Evolutionary conservation across 2,888 invertebrate genomes (phyloP).

Genomic region (Corythucha ciliata): DNA sequence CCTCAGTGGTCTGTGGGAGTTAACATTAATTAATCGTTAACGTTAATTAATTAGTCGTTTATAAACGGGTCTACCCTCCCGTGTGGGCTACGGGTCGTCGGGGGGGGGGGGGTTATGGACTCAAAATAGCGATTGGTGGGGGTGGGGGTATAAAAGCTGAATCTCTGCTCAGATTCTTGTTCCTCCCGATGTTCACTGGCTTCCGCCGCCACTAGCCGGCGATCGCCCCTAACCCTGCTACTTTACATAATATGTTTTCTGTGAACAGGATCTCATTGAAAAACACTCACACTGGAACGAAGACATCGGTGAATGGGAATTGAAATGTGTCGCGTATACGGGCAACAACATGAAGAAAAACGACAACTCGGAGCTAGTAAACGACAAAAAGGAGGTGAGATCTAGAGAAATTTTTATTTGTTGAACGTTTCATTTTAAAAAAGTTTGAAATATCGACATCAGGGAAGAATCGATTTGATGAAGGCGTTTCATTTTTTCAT

Average conservation of each 20-base stretch:
- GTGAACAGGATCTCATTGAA: slow-evolving; percentile 76
- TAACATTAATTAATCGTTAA: no score
- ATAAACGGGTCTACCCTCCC: no score
- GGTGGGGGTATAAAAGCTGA: no score
- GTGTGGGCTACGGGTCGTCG: no score
- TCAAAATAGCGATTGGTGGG: no score
- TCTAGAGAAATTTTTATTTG: neutral
- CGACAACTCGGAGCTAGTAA: slow-evolving; percentile 25
- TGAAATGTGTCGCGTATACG: slow-evolving; percentile 95
- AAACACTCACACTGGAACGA: slow-evolving; percentile 94
- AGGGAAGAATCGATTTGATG: slow-evolving; percentile 14
- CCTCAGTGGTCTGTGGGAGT: no score
- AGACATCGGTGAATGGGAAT: slow-evolving; percentile 96
- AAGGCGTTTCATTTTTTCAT: slow-evolving; percentile 17
- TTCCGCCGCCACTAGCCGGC: no score
- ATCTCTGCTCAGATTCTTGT: neutral
- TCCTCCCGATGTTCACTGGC: neutral
- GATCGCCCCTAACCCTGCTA: neutral
- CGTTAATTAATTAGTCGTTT: no score
- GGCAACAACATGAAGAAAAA: slow-evolving; percentile 92
- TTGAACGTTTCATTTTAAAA: slow-evolving; percentile 2
- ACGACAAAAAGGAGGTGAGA: slow-evolving; percentile 40
- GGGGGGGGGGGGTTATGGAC: no score
- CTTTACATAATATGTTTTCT: slow-evolving; percentile 12
- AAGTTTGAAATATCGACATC: slow-evolving; percentile 4